Evolutionary conservation across 2,888 invertebrate genomes (phyloP).

Genomic region (Cremastobaeus sp.): DNA sequence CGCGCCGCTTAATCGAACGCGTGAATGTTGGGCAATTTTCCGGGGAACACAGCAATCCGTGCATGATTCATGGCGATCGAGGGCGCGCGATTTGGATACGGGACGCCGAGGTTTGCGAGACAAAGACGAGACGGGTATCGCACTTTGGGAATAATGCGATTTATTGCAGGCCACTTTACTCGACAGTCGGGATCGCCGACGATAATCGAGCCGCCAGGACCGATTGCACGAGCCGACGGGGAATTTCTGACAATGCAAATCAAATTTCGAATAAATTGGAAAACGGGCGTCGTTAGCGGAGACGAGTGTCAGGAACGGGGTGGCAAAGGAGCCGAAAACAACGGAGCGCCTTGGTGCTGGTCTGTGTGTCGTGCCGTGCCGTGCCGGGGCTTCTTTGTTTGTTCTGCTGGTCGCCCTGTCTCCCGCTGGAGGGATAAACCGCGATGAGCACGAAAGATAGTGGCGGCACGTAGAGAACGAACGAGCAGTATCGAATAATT

Average conservation of each 20-base stretch:
- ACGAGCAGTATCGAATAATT: slow-evolving; percentile 77
- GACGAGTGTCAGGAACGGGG: slow-evolving; percentile 22
- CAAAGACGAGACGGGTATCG: slow-evolving; percentile 22
- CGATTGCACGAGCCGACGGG: slow-evolving; percentile 31
- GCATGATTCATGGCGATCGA: slow-evolving; percentile 24
- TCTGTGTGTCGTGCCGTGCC: slow-evolving; percentile 11
- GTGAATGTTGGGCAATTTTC: slow-evolving; percentile 38
- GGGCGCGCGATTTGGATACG: slow-evolving; percentile 17
- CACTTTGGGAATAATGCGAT: slow-evolving; percentile 65
- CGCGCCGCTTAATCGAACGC: slow-evolving; percentile 42
- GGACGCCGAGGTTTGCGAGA: too few relatives aligned
- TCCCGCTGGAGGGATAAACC: slow-evolving; percentile 67
- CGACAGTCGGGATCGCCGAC: slow-evolving; percentile 47
- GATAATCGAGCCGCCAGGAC: slow-evolving; percentile 73
- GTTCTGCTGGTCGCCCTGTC: slow-evolving; percentile 25
- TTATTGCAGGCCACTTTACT: slow-evolving; percentile 66
- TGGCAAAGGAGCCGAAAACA: slow-evolving; percentile 24
- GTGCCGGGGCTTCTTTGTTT: slow-evolving; percentile 48
- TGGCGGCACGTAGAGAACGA: slow-evolving; percentile 72
- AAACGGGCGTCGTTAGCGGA: slow-evolving; percentile 17
- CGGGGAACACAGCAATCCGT: slow-evolving; percentile 40
- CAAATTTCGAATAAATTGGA: slow-evolving; percentile 40
- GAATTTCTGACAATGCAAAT: too few relatives aligned
- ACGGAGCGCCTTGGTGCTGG: neutral
- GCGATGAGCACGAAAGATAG: slow-evolving; percentile 75